Conservation (phyloP, 1,140 invertebrate genomes). For the Drosophila cardini region DNA sequence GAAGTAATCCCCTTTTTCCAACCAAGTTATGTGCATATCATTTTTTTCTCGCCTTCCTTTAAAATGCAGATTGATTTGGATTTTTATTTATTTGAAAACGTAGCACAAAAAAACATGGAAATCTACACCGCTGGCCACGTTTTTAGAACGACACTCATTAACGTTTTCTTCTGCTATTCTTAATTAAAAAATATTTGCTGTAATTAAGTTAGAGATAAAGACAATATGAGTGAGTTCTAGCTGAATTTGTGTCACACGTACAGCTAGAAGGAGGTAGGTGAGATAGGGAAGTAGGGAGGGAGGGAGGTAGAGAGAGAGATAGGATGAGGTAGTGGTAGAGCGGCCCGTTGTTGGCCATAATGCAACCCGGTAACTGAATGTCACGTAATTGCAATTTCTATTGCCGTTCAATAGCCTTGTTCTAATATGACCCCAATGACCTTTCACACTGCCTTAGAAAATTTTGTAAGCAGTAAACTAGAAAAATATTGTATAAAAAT, state of each 20-base stretch:
- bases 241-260: slow-evolving; percentile 52
- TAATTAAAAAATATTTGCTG: slow-evolving; percentile 72
- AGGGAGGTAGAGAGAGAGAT: background rate
- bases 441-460: slow-evolving; percentile 14
- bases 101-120: slow-evolving; percentile 2
- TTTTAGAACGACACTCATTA: slow-evolving; percentile 39
- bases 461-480: slow-evolving; percentile 58
- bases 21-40: slow-evolving; percentile 72
- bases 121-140: slow-evolving; percentile 10
- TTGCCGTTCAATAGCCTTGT: slow-evolving; percentile 34
- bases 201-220: slow-evolving; percentile 53
- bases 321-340: no score
- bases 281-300: background rate
- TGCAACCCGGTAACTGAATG: slow-evolving; percentile 51
- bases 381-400: slow-evolving; percentile 70
- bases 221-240: background rate
- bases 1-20: no score
- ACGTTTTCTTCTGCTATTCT: slow-evolving; percentile 49
- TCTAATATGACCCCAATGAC: slow-evolving; percentile 29
- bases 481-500: slow-evolving; percentile 25
- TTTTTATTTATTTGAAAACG: slow-evolving; percentile 27
- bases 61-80: slow-evolving; percentile 74
- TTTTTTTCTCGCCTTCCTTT: slow-evolving; percentile 44
- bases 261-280: background rate
- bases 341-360: slow-evolving; percentile 57